These are phyloP conservation scores for Drosophila pegasa DNA, from an alignment of 2,888 invertebrate genomes.

Conservation along the genomic window DNA sequence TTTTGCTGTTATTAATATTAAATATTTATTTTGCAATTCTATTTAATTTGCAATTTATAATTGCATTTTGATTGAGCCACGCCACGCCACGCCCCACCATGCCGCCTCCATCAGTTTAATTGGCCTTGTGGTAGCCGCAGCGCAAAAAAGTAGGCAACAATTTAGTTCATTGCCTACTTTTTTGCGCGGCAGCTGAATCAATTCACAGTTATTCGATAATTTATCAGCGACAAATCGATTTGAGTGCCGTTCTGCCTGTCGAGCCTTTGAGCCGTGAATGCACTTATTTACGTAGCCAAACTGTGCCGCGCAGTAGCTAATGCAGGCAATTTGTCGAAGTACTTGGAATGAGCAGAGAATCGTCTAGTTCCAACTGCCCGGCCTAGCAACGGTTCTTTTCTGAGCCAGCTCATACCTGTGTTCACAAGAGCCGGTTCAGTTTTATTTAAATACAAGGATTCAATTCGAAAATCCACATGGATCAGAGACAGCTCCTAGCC, in stretches of 20 bases:
- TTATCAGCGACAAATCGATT: background rate
- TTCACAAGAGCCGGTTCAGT: conserved; percentile 8
- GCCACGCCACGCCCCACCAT: background rate
- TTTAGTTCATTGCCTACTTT: conserved; percentile 26
- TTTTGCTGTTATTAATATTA: conserved; percentile 66
- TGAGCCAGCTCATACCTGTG: conserved; percentile 4
- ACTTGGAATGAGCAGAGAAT: background rate
- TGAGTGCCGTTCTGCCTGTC: background rate
- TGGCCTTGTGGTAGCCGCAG: conserved; percentile 32
- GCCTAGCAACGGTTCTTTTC: background rate
- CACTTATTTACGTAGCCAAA: background rate
- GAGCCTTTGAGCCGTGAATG: background rate
- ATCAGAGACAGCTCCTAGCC: conserved; percentile 8
- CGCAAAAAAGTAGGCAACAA: conserved; percentile 32
- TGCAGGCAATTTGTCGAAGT: background rate
- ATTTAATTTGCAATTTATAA: conserved; percentile 77
- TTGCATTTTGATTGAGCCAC: conserved; percentile 73
- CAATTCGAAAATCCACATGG: conserved; percentile 18
- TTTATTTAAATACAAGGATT: conserved; percentile 3
- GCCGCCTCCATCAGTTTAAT: conserved; percentile 43
- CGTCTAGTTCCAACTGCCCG: background rate
- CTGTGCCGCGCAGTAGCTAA: background rate
- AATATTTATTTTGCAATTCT: conserved; percentile 77
- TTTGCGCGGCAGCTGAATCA: background rate
- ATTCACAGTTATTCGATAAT: conserved; percentile 10